phyloP scores from a whole-genome alignment of 2,113 vertebrate genomes.

The human (Homo sapiens) region DNA sequence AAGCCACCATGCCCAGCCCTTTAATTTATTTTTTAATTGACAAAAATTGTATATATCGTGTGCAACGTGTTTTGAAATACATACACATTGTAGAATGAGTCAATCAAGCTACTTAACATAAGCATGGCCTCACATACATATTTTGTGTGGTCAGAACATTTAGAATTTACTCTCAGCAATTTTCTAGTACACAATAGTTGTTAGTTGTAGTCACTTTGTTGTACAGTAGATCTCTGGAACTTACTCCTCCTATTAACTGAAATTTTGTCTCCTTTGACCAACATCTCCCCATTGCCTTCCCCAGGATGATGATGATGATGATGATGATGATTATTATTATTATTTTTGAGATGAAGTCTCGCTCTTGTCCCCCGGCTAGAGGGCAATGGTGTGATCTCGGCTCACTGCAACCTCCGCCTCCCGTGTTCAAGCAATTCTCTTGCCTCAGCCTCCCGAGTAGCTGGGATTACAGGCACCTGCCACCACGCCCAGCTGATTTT shows the following conservation, averaged over 20 bases:
- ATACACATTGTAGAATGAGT: background rate
- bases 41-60: background rate
- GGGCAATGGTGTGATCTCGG: no score
- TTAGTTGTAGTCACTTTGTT: background rate
- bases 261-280: background rate
- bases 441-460: no score
- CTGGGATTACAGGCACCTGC: no score
- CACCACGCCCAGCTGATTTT: no score
- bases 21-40: background rate
- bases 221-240: background rate
- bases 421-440: no score
- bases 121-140: background rate
- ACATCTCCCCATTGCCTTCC: background rate
- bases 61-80: background rate
- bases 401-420: no score
- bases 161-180: background rate
- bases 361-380: no score
- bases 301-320: no score
- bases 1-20: no score
- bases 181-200: background rate
- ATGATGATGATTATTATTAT: no score
- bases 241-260: background rate
- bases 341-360: no score
- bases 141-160: background rate
- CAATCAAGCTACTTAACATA: background rate